Evolutionary conservation across 2,888 invertebrate species (phyloP).

Genomic region (Trichopoda pennipes): DNA sequence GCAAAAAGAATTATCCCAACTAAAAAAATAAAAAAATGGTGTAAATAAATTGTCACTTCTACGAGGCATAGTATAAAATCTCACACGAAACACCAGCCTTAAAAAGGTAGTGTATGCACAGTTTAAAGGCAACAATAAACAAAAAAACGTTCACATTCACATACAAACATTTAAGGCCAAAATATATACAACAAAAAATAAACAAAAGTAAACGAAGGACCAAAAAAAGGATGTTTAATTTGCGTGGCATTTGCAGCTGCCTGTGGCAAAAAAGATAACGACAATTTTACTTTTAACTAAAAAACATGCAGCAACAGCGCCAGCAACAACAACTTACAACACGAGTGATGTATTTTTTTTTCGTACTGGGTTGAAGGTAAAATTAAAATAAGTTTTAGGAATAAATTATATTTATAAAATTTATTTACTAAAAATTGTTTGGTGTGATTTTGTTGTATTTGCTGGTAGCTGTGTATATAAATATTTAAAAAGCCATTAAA

Average conservation of each 20-base stretch:
- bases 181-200: conserved; percentile 37
- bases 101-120: conserved; percentile 53
- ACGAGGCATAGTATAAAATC: conserved; percentile 39
- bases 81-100: conserved; percentile 29
- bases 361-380: conserved; percentile 40
- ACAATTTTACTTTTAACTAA: conserved; percentile 69
- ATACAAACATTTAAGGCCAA: conserved; percentile 48
- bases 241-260: conserved; percentile 79
- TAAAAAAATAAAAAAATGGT: conserved; percentile 16
- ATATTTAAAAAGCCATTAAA: conserved; percentile 60
- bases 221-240: conserved; percentile 78
- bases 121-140: conserved; percentile 52
- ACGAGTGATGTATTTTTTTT: conserved; percentile 30
- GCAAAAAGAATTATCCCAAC: conserved; percentile 30
- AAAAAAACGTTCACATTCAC: conserved; percentile 37
- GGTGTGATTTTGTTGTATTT: conserved; percentile 28
- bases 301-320: conserved; percentile 35
- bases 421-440: conserved; percentile 39
- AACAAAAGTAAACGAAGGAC: not conserved
- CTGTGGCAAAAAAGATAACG: conserved; percentile 80
- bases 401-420: conserved; percentile 40
- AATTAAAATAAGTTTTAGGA: conserved; percentile 40
- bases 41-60: conserved; percentile 62
- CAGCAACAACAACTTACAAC: conserved; percentile 27
- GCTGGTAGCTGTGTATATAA: conserved; percentile 16